These are phyloP conservation scores for Drosophila crucigera DNA, from an alignment of 2,888 invertebrate genomes.

Conservation along the genomic window DNA sequence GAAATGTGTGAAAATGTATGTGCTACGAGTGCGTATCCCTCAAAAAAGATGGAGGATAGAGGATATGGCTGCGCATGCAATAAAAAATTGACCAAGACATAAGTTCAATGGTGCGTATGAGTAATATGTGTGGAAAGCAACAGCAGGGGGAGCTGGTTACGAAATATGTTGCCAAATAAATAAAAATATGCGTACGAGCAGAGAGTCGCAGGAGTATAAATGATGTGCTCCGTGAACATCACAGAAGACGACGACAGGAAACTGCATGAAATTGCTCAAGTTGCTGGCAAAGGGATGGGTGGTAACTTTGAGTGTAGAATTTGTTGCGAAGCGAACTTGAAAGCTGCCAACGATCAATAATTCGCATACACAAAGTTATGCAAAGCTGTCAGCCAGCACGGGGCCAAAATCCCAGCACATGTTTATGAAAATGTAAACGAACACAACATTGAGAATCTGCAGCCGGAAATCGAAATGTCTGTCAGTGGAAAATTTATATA, in stretches of 20 bases:
- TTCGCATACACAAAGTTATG: slow-evolving; percentile 63
- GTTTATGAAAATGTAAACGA: slow-evolving; percentile 74
- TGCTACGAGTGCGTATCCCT: slow-evolving; percentile 28
- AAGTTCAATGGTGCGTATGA: slow-evolving; percentile 72
- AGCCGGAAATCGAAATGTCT: slow-evolving; percentile 77
- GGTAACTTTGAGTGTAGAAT: slow-evolving; percentile 1
- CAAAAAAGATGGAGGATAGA: background rate
- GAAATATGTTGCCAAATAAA: slow-evolving; percentile 70
- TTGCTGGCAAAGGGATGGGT: slow-evolving; percentile 2
- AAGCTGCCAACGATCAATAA: slow-evolving; percentile 72
- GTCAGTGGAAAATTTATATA: slow-evolving; percentile 70
- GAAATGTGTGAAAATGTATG: slow-evolving; percentile 68
- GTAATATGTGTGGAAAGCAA: slow-evolving; percentile 39
- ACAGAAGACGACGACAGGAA: slow-evolving; percentile 62
- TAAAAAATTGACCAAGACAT: slow-evolving; percentile 74
- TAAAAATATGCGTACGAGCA: slow-evolving; percentile 51
- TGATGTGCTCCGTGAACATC: slow-evolving; percentile 48
- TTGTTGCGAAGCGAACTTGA: slow-evolving; percentile 61
- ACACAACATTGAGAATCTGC: slow-evolving; percentile 50
- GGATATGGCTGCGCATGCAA: slow-evolving; percentile 22
- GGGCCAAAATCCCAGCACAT: slow-evolving; percentile 62
- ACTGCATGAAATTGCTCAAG: slow-evolving; percentile 68
- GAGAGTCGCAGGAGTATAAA: slow-evolving; percentile 41
- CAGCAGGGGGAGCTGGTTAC: slow-evolving; percentile 35
- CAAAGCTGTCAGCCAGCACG: slow-evolving; percentile 56